Base-by-base conservation (phyloP, 1,140 invertebrate genomes). In the Rhagoletis pomonella region DNA sequence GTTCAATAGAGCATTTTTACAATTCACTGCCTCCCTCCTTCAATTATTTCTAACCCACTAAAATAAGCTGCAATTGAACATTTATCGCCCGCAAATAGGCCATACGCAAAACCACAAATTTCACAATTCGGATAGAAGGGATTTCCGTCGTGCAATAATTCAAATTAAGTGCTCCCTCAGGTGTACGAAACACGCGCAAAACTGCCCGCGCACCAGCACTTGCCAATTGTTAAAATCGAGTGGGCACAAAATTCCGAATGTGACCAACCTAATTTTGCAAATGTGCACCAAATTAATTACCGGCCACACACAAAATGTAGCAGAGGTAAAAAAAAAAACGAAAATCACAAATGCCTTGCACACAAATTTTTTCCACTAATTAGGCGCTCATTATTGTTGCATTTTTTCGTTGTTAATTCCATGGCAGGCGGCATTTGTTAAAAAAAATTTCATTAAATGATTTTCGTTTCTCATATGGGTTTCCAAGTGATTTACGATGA, bases 111-210 rank as follows among this genome's bases (percentile, higher is more conserved):
- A 55, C 47, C 47, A 81, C 44, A 81, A 81, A 55, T 81, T 81
- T n/a, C 47, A 81, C 73, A 81, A 19, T 81, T 55, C 3, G 73
- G 42, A 81, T 29, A 81, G 55, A 81, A 50, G 73, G 47, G 73
- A 81, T 81, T 81, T 81, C 73, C 73, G 19, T 10, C 19, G 50
- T 29, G 73, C 73, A 19, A 81, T 81, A 81, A 81, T 81, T 81
- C 73, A 81, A 55, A 81, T 81, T 81, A 81, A 81, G 73, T 81
- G 73, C 73, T 81, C 73, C 73, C 73, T 81, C 73, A 81, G 73
- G 73, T 81, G 73, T 55, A 55, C 47, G 73, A 81, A 81, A 55
- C 47, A 55, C 73, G 19, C 73, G 17, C 73, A 42, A 19, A 81
- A 81, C 47, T 50, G 47, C n/a, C 73, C 47, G 19, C 73, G n/a